These are phyloP conservation scores for Meliscaeva auricollis DNA, from an alignment of 2,888 invertebrate species.

Conservation along the genomic window DNA sequence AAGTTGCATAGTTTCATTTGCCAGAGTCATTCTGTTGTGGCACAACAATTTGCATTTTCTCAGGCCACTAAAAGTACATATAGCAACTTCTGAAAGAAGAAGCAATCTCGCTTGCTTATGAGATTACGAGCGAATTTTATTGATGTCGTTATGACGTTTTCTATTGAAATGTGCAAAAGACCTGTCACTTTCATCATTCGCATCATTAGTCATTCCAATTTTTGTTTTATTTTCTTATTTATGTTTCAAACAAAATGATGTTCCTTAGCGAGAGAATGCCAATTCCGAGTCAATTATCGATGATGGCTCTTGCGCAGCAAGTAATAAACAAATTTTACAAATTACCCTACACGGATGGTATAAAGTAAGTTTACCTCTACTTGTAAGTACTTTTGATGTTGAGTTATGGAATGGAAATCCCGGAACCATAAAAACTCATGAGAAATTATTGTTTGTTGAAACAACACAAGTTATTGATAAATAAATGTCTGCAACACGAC, in stretches of 20 bases:
- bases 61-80: background rate
- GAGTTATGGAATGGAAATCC: slow-evolving; percentile 52
- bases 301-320: slow-evolving; percentile 40
- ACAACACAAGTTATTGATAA: slow-evolving; percentile 26
- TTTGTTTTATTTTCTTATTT: background rate
- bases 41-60: slow-evolving; percentile 67
- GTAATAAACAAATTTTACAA: slow-evolving; percentile 69
- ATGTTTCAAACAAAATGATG: slow-evolving; percentile 28
- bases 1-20: background rate
- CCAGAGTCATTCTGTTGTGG: background rate
- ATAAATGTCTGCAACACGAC: slow-evolving; percentile 24
- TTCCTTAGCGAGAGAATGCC: slow-evolving; percentile 66
- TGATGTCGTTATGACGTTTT: slow-evolving; percentile 74
- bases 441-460: slow-evolving; percentile 47
- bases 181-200: slow-evolving; percentile 66
- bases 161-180: slow-evolving; percentile 69
- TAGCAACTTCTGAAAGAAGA: slow-evolving; percentile 4
- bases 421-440: slow-evolving; percentile 38
- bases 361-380: background rate
- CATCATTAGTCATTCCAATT: slow-evolving; percentile 60
- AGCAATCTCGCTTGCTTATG: background rate
- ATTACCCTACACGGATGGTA: slow-evolving; percentile 26
- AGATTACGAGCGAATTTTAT: slow-evolving; percentile 69
- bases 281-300: slow-evolving; percentile 72
- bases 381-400: slow-evolving; percentile 7